Conservation (phyloP, 2,113 vertebrate genomes). For the Hippocampus abdominalis region DNA sequence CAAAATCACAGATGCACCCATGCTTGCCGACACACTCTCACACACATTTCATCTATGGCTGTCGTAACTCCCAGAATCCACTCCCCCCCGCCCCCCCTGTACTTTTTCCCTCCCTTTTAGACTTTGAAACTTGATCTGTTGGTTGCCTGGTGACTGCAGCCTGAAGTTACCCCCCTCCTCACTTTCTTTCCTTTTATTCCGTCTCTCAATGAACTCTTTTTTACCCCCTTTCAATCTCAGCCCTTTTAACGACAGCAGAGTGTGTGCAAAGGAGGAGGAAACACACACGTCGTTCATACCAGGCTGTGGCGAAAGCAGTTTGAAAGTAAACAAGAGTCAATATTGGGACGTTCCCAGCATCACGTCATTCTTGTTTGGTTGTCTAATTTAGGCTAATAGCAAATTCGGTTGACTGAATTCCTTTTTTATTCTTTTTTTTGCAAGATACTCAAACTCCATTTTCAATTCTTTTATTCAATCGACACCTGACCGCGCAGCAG, state of each 20-base stretch:
- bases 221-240: conserved; percentile 49
- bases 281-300: conserved; percentile 50
- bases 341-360: conserved; percentile 21
- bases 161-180: conserved; percentile 37
- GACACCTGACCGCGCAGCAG: background rate
- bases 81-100: conserved; percentile 39
- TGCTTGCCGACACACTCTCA: conserved; percentile 7
- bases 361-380: background rate
- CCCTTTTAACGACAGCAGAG: conserved; percentile 60
- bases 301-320: conserved; percentile 45
- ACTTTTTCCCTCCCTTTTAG: conserved; percentile 63
- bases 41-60: conserved; percentile 5
- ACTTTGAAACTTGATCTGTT: conserved; percentile 73
- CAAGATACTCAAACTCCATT: background rate
- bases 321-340: conserved; percentile 51
- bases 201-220: conserved; percentile 63
- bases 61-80: conserved; percentile 23
- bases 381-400: background rate
- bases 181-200: conserved; percentile 56
- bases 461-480: background rate
- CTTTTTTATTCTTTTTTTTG: conserved; percentile 5
- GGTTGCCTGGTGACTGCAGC: conserved; percentile 71
- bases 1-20: background rate
- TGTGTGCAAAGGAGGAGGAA: conserved; percentile 21
- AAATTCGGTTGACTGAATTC: background rate